Base-by-base conservation (phyloP, 2,113 vertebrate species). In the Chrysochloris asiatica region DNA sequence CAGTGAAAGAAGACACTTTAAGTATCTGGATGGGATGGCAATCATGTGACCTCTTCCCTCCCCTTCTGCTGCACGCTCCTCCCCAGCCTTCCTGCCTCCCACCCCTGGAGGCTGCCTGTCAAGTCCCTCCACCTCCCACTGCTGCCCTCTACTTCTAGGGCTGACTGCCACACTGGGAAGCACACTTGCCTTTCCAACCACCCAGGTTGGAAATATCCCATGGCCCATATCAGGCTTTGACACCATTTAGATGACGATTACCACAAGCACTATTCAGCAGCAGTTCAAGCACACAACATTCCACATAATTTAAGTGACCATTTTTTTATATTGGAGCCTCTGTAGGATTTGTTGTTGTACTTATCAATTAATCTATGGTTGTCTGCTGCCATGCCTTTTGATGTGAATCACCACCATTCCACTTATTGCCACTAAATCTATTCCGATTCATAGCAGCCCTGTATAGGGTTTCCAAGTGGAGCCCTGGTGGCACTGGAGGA, bases 261-360 rank as follows among this genome's bases (percentile, higher is more conserved):
- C 10, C 75, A 47, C 8, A 65, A 12, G 10, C 63, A 30, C 63
- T 43, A 28, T 36, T 61, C 43, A 50, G 86, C 38, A 79, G 6
- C 14, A 41, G 36, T 28, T 81, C 11, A 24, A n/a, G n/a, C n/a
- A n/a, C n/a, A n/a, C n/a, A n/a, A n/a, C n/a, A n/a, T n/a, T n/a
- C 13, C n/a, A 38, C 0, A 48, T 9, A 26, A n/a, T 79, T 87
- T 52, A 79, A 50, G 17, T 28, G 16, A 81, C 16, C 10, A 11
- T 72, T 79, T 54, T 72, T 86, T 30, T 22, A 72, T 43, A 81
- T 8, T 43, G 21, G 52, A 59, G 24, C 19, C 48, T 67, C 48
- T 50, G 38, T 36, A 85, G 76, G 26, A 79, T 52, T 73, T 77
- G 78, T 56, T 69, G 75, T 33, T n/a, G n/a, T n/a, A n/a, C n/a